Percentiles rank a stretch among this genome's conserved stretches.
phyloP scores from a whole-genome alignment of 2,797 vertebrate genomes.

The Sebastes matsubarae region DNA sequence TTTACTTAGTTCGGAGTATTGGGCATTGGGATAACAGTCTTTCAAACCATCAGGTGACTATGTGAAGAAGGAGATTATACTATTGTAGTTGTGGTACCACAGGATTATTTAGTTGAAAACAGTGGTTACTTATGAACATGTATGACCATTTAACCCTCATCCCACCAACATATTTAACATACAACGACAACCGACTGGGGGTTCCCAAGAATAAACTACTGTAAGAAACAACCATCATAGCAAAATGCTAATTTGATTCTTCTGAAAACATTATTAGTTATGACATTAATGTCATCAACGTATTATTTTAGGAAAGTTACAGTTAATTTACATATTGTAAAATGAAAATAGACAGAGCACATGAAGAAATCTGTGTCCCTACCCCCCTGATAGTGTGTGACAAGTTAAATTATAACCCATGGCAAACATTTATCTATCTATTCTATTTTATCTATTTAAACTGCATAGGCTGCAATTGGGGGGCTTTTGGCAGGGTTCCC shows the following conservation, averaged over 20 bases:
- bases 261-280: background rate
- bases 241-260: background rate
- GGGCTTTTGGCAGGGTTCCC: background rate
- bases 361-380: no score
- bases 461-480: background rate
- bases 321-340: background rate
- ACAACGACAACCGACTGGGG: fast-evolving
- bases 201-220: no score
- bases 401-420: no score
- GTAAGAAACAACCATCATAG: no score
- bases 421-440: no score
- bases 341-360: no score
- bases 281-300: fast-evolving
- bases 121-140: background rate
- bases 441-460: no score
- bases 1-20: background rate
- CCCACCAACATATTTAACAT: no score
- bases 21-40: background rate
- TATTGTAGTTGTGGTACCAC: background rate
- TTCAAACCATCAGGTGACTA: background rate
- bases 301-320: background rate
- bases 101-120: background rate
- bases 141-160: background rate
- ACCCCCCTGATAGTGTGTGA: no score
- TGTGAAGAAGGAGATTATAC: background rate